Evolutionary conservation across 1,140 invertebrate species (phyloP).

Genomic region (Caenorhabditis elegans): DNA sequence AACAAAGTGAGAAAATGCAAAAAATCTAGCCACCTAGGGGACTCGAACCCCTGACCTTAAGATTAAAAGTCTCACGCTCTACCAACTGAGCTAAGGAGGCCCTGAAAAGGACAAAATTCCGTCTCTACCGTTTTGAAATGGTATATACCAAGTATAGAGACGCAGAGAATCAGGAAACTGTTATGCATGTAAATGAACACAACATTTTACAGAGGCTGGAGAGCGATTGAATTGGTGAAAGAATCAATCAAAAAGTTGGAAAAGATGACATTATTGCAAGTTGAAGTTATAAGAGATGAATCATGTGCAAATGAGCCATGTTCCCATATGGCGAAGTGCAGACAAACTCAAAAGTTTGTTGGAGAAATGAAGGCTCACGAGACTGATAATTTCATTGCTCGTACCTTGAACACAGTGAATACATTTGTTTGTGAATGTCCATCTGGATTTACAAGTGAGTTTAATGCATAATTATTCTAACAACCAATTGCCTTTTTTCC

Average conservation of each 20-base stretch:
- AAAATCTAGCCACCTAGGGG: background rate
- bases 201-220: constrained; percentile 38
- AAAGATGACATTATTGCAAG: constrained; percentile 65
- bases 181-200: background rate
- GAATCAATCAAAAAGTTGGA: constrained; percentile 65
- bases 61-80: constrained; percentile 16
- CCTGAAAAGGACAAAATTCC: too few relatives aligned
- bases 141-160: too few relatives aligned
- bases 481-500: background rate
- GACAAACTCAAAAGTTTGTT: constrained; percentile 87
- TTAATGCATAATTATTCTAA: background rate
- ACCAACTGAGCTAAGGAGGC: constrained; percentile 19
- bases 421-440: constrained; percentile 87
- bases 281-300: constrained; percentile 94
- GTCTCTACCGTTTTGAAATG: too few relatives aligned
- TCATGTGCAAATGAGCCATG: constrained; percentile 93
- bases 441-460: constrained; percentile 70
- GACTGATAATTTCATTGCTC: constrained; percentile 85
- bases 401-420: constrained; percentile 90
- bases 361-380: constrained; percentile 79
- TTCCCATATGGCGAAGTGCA: constrained; percentile 88
- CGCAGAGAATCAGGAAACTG: too few relatives aligned
- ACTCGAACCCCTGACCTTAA: background rate
- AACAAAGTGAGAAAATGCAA: background rate
- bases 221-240: constrained; percentile 46